phyloP scores from a whole-genome alignment of 2,113 vertebrate species.

The Sus scrofa region T2T-Sscrofa CM000814.6:57119001-57119500 shows the following conservation, averaged over 20 bases:
- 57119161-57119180: not conserved
- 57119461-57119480: not conserved
- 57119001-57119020: not conserved
- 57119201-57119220: not conserved
- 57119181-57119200: no score
- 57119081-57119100: not conserved
- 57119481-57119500: not conserved
- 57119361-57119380: conserved; percentile 66
- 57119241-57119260: conserved; percentile 65
- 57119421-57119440: conserved; percentile 68
- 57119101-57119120: not conserved
- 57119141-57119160: not conserved
- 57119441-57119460: conserved; percentile 66
- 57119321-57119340: conserved; percentile 83
- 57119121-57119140: not conserved
- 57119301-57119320: conserved; percentile 46
- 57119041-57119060: not conserved
- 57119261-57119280: conserved; percentile 66
- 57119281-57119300: conserved; percentile 64
- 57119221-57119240: not conserved
- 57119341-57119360: conserved; percentile 77
- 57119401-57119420: conserved; percentile 76
- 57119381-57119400: conserved; percentile 80
- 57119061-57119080: not conserved
- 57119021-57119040: not conserved